Conservation (phyloP, 2,797 vertebrate genomes). For the Gambusia yucatana region DNA sequence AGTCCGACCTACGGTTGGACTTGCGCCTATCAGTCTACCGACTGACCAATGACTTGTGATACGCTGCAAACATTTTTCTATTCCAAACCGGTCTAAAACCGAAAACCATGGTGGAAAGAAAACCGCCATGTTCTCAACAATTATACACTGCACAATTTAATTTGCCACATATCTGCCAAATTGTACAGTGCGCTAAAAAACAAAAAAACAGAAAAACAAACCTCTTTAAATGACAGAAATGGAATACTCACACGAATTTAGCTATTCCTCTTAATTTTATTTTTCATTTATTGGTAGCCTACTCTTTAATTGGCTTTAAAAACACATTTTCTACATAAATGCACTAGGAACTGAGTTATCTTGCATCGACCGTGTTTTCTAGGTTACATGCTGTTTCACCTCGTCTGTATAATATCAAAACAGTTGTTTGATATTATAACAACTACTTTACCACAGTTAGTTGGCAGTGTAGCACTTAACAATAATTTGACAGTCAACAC, state of each 20-base stretch:
- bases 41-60: neutral
- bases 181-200: neutral
- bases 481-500: neutral
- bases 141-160: neutral
- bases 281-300: neutral
- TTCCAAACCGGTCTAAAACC: neutral
- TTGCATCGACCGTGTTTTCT: neutral
- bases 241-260: neutral
- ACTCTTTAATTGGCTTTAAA: neutral
- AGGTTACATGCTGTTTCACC: neutral
- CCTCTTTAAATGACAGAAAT: neutral
- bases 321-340: neutral
- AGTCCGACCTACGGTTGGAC: neutral
- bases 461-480: neutral
- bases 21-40: neutral
- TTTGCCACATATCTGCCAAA: neutral
- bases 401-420: neutral
- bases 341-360: neutral
- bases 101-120: too few species aligned
- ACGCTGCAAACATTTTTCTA: neutral
- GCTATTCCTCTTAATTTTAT: neutral
- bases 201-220: too few species aligned
- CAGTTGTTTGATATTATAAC: neutral
- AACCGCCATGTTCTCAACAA: neutral
- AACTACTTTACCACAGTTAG: neutral